Base-by-base conservation (phyloP, 2,888 invertebrate genomes). In the Erynnis tages region DNA sequence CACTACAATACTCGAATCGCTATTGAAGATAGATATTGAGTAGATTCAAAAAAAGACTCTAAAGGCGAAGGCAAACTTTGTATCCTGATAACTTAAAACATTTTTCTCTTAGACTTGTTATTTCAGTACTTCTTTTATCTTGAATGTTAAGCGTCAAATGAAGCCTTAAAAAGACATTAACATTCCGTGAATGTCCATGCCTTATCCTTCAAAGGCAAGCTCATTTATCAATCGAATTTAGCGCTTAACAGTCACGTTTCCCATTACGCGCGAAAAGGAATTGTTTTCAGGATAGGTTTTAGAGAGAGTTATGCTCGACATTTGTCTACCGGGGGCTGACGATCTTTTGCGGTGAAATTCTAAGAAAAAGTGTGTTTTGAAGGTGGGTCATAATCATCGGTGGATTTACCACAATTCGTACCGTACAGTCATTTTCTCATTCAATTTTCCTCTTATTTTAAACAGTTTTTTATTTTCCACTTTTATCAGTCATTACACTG, bases 221-320 rank as follows among this genome's bases (percentile, higher is more conserved):
- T 55, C 55, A 48, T 56, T 56, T 57, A 47, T 54, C 54, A 54
- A 55, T 53, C 44, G 46, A 45, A 43, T 44, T 50, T 34, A 37
- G 27, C 48, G 47, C 43, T 54, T 53, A 48, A 37, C 50, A 53
- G 55, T 61, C 66, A 69, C 65, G 69, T 67, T 65, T 68, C 67
- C 64, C 59, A 71, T 70, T 71, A 57, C 63, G 10, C 13, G 46
- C 23, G 40, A 46, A 46, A 40, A 30, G 47, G 46, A 44, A 45
- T 43, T 55, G 57, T 57, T 53, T 46, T 37, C 43, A 37, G 35
- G 56, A 60, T 55, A 41, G 41, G 32, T 41, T 41, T 32, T 59
- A 59, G 60, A 57, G 62, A 70, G 75, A 76, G 61, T 71, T 67
- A 79, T 78, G 67, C 56, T 58, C 53, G 57, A 59, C 79, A 79